Conservation (phyloP, 2,113 vertebrate genomes). For the Scomber scombrus region DNA sequence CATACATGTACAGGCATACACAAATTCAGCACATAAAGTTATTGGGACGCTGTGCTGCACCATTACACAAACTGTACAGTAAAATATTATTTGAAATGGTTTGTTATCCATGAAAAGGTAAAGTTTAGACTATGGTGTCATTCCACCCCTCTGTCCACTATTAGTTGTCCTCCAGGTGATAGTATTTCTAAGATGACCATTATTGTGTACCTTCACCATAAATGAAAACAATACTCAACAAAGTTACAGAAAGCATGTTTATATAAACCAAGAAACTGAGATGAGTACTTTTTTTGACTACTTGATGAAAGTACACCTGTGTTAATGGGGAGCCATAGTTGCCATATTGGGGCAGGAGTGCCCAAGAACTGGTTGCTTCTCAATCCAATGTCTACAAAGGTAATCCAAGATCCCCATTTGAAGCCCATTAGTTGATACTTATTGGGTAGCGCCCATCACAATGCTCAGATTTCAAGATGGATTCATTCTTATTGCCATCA, state of each 20-base stretch:
- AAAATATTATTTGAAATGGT: constrained; percentile 37
- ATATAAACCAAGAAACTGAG: constrained; percentile 36
- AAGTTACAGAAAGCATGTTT: constrained; percentile 72
- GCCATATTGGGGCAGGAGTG: constrained; percentile 12
- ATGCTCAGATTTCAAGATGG: constrained; percentile 13
- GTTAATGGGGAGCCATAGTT: neutral
- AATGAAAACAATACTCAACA: constrained; percentile 34
- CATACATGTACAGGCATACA: constrained; percentile 39
- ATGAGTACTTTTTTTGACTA: constrained; percentile 37
- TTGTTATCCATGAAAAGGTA: constrained; percentile 41
- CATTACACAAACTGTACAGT: constrained; percentile 58
- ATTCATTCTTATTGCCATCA: constrained; percentile 12
- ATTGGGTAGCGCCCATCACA: constrained; percentile 9
- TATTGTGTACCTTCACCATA: constrained; percentile 49
- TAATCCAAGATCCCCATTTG: constrained; percentile 15
- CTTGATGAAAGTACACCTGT: constrained; percentile 15
- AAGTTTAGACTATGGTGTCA: constrained; percentile 14
- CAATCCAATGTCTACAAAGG: constrained; percentile 35
- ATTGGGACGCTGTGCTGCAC: constrained; percentile 52
- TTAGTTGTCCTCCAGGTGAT: constrained; percentile 14
- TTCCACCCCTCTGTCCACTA: constrained; percentile 6
- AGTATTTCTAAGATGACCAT: constrained; percentile 28
- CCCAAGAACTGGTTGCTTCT: constrained; percentile 33
- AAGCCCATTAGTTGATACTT: constrained; percentile 15
- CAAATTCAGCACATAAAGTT: constrained; percentile 34